Conservation (phyloP, 2,797 vertebrate genomes). For the Sebastes diploproa region DNA sequence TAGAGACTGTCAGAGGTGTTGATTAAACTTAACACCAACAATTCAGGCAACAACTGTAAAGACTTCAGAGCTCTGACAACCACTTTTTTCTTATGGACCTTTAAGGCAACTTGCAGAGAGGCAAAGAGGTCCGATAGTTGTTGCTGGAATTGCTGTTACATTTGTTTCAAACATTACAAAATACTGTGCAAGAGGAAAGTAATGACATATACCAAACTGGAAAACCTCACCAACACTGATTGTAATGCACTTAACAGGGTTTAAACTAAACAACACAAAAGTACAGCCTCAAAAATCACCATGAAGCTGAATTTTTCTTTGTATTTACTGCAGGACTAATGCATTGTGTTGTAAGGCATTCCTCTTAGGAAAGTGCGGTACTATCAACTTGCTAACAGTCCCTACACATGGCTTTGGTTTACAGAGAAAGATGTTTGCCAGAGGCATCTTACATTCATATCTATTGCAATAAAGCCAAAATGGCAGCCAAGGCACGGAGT, state of each 20-base stretch:
- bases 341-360: not conserved
- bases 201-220: not conserved
- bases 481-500: constrained; percentile 34
- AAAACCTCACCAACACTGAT: not conserved
- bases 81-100: not conserved
- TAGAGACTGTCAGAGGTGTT: not conserved
- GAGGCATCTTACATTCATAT: constrained; percentile 18
- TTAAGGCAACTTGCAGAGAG: not conserved
- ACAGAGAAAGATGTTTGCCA: constrained; percentile 34
- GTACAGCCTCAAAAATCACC: not conserved
- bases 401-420: constrained; percentile 60
- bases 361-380: constrained; percentile 33
- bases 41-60: not conserved
- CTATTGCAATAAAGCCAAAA: constrained; percentile 2
- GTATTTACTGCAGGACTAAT: not conserved
- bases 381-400: not conserved
- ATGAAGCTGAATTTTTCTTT: not conserved
- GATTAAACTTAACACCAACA: not conserved
- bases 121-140: not conserved
- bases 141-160: not conserved
- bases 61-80: not conserved
- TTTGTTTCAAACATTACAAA: not conserved
- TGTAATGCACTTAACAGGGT: not conserved
- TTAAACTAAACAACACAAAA: not conserved
- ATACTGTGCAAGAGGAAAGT: not conserved